phyloP scores from a whole-genome alignment of 2,113 vertebrate species.

The Pampusana beccarii region DNA sequence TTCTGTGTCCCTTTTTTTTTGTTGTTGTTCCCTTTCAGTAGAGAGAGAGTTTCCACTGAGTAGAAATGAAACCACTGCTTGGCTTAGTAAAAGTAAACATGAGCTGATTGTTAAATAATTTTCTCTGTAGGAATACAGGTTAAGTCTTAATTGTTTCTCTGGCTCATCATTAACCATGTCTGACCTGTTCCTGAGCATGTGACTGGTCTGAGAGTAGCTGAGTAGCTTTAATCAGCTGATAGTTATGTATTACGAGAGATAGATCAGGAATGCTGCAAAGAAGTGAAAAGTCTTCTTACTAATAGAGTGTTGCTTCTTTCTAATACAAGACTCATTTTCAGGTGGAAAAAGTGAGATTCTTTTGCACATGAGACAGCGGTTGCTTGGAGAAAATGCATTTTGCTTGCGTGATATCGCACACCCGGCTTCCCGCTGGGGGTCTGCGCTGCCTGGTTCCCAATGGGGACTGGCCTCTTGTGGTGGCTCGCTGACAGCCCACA shows the following conservation, averaged over 20 bases:
- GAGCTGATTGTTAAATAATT: neutral
- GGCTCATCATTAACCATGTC: slow-evolving; percentile 26
- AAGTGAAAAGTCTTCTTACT: neutral
- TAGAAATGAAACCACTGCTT: neutral
- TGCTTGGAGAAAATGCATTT: neutral
- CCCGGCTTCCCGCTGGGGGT: neutral
- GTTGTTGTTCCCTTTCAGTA: neutral
- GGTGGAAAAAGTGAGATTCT: neutral
- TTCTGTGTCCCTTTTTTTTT: neutral
- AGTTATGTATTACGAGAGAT: neutral
- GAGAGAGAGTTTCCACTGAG: neutral
- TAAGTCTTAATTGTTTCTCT: slow-evolving; percentile 14
- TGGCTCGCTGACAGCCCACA: neutral
- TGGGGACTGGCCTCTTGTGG: neutral
- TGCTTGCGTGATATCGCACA: rapidly evolving
- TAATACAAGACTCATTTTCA: neutral
- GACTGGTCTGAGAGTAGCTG: neutral
- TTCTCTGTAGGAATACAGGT: neutral
- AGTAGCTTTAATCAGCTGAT: neutral
- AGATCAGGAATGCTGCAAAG: neutral
- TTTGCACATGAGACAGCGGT: neutral
- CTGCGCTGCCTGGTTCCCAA: neutral
- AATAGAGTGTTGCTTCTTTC: neutral
- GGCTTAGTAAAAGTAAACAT: neutral
- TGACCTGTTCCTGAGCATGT: slow-evolving; percentile 14